Percentiles rank a stretch among this genome's conserved stretches.
Evolutionary conservation across 2,888 invertebrate species (phyloP).

Genomic region (Dastarcus helophoroides): DNA sequence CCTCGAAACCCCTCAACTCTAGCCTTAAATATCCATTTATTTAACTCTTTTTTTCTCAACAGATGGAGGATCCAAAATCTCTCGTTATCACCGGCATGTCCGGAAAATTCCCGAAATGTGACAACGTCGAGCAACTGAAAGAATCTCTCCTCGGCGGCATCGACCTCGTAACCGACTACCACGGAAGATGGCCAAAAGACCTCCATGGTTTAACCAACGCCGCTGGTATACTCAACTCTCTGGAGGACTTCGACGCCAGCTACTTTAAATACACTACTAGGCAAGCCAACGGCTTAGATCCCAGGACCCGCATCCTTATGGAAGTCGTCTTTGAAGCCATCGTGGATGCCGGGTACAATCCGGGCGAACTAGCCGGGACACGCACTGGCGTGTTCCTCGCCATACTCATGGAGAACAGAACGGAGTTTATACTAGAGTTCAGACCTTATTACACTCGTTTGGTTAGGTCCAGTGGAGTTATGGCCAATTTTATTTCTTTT

Average conservation of each 20-base stretch:
- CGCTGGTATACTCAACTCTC: constrained; percentile 16
- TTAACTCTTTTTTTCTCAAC: no score
- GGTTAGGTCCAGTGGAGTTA: constrained; percentile 12
- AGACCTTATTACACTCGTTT: constrained; percentile 5
- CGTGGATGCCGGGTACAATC: constrained; percentile 23
- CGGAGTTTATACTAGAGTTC: constrained; percentile 1
- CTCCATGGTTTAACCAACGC: constrained; percentile 14
- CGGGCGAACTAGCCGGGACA: constrained; percentile 19
- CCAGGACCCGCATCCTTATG: constrained; percentile 19
- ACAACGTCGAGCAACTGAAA: constrained; percentile 46
- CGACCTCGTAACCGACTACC: constrained; percentile 64
- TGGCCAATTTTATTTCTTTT: constrained; percentile 21
- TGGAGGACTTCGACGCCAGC: constrained; percentile 21
- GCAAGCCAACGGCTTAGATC: constrained; percentile 21
- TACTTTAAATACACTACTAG: constrained; percentile 21
- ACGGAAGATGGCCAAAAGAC: constrained; percentile 59
- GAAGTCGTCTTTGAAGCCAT: constrained; percentile 23
- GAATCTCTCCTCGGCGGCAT: constrained; percentile 42
- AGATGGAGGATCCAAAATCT: constrained; percentile 25
- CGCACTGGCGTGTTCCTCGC: constrained; percentile 19
- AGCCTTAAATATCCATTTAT: no score
- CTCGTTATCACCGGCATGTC: constrained; percentile 42
- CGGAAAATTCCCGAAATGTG: constrained; percentile 52
- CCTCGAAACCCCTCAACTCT: no score
- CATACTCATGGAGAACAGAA: background rate